Percentiles rank a stretch among this genome's conserved stretches.
These are phyloP conservation scores for Potamarius usumacintae DNA, from an alignment of 2,113 vertebrate genomes.

Conservation along the genomic window DNA sequence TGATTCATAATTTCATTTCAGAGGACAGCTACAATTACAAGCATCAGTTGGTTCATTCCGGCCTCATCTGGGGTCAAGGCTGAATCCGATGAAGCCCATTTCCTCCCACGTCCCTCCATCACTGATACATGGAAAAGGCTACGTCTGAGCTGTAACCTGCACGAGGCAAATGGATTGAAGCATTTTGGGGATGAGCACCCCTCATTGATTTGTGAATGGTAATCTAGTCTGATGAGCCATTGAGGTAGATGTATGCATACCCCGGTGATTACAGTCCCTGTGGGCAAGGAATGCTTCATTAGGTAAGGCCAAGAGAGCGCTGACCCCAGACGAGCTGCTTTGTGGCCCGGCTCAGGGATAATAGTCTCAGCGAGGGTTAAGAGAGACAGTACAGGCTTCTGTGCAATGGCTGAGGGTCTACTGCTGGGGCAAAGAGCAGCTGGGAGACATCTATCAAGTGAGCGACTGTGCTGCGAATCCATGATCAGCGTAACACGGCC, in stretches of 20 bases:
- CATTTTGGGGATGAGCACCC: constrained; percentile 67
- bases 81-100: not conserved
- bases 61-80: constrained; percentile 27
- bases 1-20: constrained; percentile 39
- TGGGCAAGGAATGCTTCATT: constrained; percentile 68
- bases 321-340: constrained; percentile 46
- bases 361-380: constrained; percentile 67
- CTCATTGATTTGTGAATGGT: constrained; percentile 74
- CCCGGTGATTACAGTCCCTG: constrained; percentile 67
- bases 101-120: constrained; percentile 3
- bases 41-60: not conserved
- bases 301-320: constrained; percentile 45
- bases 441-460: constrained; percentile 47
- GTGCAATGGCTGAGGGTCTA: constrained; percentile 26
- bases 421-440: constrained; percentile 29
- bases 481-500: constrained; percentile 34
- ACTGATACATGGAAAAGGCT: constrained; percentile 27
- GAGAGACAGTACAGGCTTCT: constrained; percentile 55
- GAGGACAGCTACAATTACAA: constrained; percentile 39
- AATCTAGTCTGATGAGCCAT: constrained; percentile 72
- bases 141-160: constrained; percentile 28
- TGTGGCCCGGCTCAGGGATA: constrained; percentile 56
- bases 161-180: constrained; percentile 43
- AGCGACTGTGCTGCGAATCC: constrained; percentile 34
- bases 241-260: constrained; percentile 72